phyloP scores from a whole-genome alignment of 2,888 invertebrate species.

The Synanthedon tipuliformis region DNA sequence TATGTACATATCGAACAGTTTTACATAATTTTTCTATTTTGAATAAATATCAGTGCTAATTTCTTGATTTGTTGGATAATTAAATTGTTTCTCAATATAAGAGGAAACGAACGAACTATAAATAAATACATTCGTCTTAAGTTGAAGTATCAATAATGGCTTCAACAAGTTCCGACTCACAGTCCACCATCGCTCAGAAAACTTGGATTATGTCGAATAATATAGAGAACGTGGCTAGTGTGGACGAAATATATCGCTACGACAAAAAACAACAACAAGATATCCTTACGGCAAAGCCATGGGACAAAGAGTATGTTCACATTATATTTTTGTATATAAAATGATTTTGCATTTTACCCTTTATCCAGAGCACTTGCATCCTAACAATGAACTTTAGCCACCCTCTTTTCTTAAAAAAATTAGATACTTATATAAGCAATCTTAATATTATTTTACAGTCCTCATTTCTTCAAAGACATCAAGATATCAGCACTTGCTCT shows the following conservation, averaged over 20 bases:
- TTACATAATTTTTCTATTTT: too few species aligned
- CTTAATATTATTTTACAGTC: slow-evolving; percentile 70
- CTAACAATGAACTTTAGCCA: too few species aligned
- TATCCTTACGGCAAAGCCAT: slow-evolving; percentile 96
- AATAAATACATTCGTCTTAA: neutral
- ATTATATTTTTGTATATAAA: too few species aligned
- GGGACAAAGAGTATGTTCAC: slow-evolving; percentile 89
- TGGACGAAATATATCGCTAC: slow-evolving; percentile 96
- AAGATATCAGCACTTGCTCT: slow-evolving; percentile 97
- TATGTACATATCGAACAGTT: too few species aligned
- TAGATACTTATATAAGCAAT: neutral
- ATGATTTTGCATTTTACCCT: slow-evolving; percentile 1
- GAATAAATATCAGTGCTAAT: too few species aligned
- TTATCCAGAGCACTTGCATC: too few species aligned
- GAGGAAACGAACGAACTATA: neutral
- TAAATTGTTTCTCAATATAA: neutral
- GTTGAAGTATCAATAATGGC: slow-evolving; percentile 25
- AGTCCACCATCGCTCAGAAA: slow-evolving; percentile 80
- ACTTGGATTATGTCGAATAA: slow-evolving; percentile 95
- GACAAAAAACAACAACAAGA: slow-evolving; percentile 96
- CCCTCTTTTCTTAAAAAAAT: too few species aligned
- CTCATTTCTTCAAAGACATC: slow-evolving; percentile 98
- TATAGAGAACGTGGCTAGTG: slow-evolving; percentile 84
- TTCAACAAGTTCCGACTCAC: slow-evolving; percentile 60
- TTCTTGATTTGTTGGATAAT: neutral